phyloP scores from a whole-genome alignment of 2,113 vertebrate species.

The Labrus mixtus region DNA sequence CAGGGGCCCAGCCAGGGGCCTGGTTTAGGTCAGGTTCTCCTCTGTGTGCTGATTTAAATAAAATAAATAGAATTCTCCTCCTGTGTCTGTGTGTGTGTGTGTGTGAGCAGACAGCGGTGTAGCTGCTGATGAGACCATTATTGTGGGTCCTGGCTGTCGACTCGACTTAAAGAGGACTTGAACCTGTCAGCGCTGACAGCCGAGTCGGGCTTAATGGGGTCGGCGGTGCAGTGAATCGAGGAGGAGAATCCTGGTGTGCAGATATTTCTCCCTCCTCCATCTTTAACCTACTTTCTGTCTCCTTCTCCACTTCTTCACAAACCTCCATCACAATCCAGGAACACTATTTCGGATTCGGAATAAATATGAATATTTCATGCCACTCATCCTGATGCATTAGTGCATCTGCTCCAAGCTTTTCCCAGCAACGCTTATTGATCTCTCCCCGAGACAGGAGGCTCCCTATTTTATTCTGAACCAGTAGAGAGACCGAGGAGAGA shows the following conservation, averaged over 20 bases:
- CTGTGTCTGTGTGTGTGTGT: too few species aligned
- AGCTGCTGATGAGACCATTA: constrained; percentile 68
- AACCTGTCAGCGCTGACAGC: constrained; percentile 68
- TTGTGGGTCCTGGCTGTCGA: constrained; percentile 58
- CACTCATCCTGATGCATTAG: constrained; percentile 49
- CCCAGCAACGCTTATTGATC: constrained; percentile 44
- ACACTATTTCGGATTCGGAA: constrained; percentile 19
- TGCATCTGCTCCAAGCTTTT: constrained; percentile 24
- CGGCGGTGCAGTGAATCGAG: constrained; percentile 39
- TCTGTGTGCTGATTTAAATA: too few species aligned
- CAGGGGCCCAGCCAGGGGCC: too few species aligned
- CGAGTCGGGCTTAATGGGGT: constrained; percentile 63
- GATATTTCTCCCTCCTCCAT: constrained; percentile 36
- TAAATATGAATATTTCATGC: constrained; percentile 57
- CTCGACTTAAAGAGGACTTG: constrained; percentile 54
- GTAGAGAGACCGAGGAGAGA: too few species aligned
- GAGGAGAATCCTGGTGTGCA: constrained; percentile 49
- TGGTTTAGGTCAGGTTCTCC: too few species aligned
- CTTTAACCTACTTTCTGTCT: constrained; percentile 58
- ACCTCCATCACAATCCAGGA: constrained; percentile 31
- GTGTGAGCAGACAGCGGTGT: neutral
- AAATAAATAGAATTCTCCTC: too few species aligned
- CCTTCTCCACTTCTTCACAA: constrained; percentile 18
- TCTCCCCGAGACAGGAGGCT: neutral
- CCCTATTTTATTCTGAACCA: too few species aligned